phyloP scores from a whole-genome alignment of 2,113 vertebrate genomes.

The Arvicanthis niloticus region DNA sequence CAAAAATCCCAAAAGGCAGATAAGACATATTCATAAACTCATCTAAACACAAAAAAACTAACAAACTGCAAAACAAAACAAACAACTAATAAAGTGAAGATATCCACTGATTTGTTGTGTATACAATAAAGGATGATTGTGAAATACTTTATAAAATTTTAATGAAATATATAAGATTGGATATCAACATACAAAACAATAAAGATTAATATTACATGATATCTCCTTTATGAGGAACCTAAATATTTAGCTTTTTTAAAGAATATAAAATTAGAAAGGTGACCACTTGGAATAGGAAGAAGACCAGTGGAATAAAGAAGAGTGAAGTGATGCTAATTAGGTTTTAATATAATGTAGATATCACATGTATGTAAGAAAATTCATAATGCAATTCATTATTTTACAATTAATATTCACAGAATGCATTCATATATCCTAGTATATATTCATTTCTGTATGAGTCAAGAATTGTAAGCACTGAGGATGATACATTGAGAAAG shows the following conservation, averaged over 20 bases:
- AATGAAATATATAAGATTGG: background rate
- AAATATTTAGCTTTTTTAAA: background rate
- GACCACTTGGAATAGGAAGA: background rate
- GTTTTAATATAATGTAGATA: background rate
- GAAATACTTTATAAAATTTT: background rate
- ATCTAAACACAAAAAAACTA: background rate
- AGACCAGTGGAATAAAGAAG: background rate
- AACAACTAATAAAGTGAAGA: background rate
- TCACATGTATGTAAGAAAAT: background rate
- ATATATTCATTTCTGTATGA: background rate
- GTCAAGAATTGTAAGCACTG: background rate
- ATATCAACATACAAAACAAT: background rate
- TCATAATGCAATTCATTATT: background rate
- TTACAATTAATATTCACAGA: background rate
- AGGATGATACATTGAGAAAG: background rate
- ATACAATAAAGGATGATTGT: accelerated
- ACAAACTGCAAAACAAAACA: background rate
- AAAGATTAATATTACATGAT: background rate
- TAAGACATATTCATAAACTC: background rate
- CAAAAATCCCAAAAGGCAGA: background rate
- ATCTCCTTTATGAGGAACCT: background rate
- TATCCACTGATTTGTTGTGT: background rate
- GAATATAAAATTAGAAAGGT: background rate
- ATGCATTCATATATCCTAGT: background rate
- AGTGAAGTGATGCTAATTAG: background rate